Percentiles rank a stretch among this genome's conserved stretches.
These are phyloP conservation scores for Cryptoblepharus egeriae DNA, from an alignment of 2,797 vertebrate species.

Conservation along the genomic window DNA sequence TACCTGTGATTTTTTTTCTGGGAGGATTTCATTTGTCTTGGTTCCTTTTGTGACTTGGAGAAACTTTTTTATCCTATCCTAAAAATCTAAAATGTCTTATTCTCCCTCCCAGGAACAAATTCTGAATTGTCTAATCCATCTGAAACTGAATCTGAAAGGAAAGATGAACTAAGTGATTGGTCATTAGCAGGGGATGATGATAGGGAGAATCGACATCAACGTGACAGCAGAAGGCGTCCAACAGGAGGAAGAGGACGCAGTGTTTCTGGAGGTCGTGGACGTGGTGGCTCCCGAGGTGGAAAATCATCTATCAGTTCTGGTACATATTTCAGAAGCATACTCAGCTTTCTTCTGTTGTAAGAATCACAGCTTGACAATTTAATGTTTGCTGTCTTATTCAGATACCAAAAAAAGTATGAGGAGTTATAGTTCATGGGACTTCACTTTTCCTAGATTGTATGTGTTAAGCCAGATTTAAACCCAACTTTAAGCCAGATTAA, in stretches of 20 bases:
- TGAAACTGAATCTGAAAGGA: slow-evolving; percentile 95
- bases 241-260: slow-evolving; percentile 88
- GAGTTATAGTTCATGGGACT: neutral
- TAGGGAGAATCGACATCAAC: slow-evolving; percentile 82
- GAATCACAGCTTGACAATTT: neutral
- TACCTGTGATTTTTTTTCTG: neutral
- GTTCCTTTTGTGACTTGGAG: neutral
- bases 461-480: too few relatives aligned
- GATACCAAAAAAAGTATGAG: neutral
- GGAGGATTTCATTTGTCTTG: too few relatives aligned
- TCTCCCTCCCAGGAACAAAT: slow-evolving; percentile 85
- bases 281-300: slow-evolving; percentile 86
- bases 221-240: slow-evolving; percentile 83
- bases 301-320: slow-evolving; percentile 90
- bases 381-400: neutral
- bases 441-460: neutral
- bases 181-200: slow-evolving; percentile 93
- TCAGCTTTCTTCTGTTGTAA: neutral
- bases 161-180: slow-evolving; percentile 97
- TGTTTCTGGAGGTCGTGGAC: slow-evolving; percentile 86
- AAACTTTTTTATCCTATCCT: too few relatives aligned
- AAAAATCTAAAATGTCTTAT: neutral
- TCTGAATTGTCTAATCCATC: slow-evolving; percentile 96
- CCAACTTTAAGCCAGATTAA: too few relatives aligned
- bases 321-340: slow-evolving; percentile 62